A percentile compares a stretch with the other conserved stretches of the same genome.
Conservation (phyloP, 2,113 vertebrate genomes). For the Antidorcas marsupialis region DNA sequence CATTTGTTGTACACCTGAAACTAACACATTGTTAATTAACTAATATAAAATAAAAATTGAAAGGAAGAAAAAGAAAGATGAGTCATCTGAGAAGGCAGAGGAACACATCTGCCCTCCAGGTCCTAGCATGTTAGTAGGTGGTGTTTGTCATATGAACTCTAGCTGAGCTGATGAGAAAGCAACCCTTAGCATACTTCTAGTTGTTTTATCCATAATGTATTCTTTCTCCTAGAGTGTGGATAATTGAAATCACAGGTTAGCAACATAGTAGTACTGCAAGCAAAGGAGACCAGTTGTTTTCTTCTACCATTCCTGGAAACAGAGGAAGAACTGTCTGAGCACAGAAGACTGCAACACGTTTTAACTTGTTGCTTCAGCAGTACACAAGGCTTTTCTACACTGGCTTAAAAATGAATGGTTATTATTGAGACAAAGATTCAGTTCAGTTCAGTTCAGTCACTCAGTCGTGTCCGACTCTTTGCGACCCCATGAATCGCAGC, state of each 20-base stretch:
- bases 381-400: neutral
- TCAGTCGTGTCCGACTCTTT: too few species aligned
- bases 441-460: too few species aligned
- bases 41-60: neutral
- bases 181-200: neutral
- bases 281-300: neutral
- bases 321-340: neutral
- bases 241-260: neutral
- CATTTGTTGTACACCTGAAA: neutral
- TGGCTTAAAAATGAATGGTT: slow-evolving; percentile 15
- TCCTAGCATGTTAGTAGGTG: neutral
- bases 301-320: neutral
- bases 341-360: neutral
- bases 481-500: too few species aligned
- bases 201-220: neutral
- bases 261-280: neutral
- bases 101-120: neutral
- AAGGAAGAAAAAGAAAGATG: neutral
- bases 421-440: slow-evolving; percentile 22
- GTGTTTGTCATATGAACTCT: neutral
- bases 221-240: neutral
- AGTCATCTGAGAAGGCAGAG: neutral
- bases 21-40: neutral
- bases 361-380: slow-evolving; percentile 1
- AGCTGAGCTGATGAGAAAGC: neutral